Conservation (phyloP, 37 sponge, comb jelly and placozoan species). For the Chondrosia reniformis region DNA sequence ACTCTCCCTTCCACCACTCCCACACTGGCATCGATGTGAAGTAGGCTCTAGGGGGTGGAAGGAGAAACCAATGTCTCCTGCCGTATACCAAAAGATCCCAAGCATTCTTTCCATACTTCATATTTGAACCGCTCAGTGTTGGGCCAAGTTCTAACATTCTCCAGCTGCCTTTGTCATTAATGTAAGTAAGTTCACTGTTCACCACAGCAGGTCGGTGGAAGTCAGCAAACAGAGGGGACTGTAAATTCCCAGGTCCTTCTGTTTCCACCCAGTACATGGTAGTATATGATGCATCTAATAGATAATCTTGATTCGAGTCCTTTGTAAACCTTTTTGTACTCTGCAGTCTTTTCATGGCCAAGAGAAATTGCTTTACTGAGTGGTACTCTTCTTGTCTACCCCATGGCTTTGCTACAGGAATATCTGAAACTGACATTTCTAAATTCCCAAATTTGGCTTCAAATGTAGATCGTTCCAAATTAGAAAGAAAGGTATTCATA, state of each 20-base stretch:
- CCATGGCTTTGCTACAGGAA: slow-evolving; percentile 56
- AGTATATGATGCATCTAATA: too few relatives aligned
- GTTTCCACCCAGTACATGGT: too few relatives aligned
- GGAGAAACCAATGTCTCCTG: slow-evolving; percentile 74
- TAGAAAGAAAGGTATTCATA: slow-evolving; percentile 34
- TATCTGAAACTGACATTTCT: slow-evolving; percentile 21
- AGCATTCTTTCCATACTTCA: slow-evolving; percentile 56
- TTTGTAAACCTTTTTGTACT: not conserved
- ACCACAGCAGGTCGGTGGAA: slow-evolving; percentile 58
- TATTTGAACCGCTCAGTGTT: slow-evolving; percentile 64
- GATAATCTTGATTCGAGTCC: not conserved
- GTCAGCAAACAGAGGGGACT: slow-evolving; percentile 52
- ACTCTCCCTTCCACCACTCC: slow-evolving; percentile 68
- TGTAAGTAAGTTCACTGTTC: slow-evolving; percentile 54
- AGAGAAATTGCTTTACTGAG: not conserved
- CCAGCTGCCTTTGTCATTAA: slow-evolving; percentile 28
- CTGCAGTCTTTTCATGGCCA: not conserved
- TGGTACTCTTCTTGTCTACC: not conserved
- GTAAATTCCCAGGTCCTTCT: too few relatives aligned
- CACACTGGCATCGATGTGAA: slow-evolving; percentile 64
- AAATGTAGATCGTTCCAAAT: slow-evolving; percentile 70
- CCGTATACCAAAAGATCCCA: slow-evolving; percentile 85
- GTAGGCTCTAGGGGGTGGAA: slow-evolving; percentile 68
- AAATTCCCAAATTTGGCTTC: slow-evolving; percentile 59
- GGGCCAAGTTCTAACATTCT: slow-evolving; percentile 64